Evolutionary conservation across 2,888 invertebrate genomes (phyloP).

Genomic region (Seira musarum): DNA sequence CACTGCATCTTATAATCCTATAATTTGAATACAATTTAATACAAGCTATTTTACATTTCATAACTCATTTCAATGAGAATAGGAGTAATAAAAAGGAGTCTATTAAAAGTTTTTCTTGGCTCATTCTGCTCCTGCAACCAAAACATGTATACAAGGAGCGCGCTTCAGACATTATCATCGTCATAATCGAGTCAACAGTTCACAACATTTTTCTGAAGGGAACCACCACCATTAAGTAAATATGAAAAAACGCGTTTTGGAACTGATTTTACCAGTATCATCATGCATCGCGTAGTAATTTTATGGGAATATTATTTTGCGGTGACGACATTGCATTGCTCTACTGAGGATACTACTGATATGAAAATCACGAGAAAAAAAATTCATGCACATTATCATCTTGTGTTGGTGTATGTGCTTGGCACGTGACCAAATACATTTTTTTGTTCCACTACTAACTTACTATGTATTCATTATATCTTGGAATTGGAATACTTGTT

Average conservation of each 20-base stretch:
- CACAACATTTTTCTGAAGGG: neutral
- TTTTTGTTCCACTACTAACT: no score
- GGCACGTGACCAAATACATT: constrained; percentile 13
- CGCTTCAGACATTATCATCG: neutral
- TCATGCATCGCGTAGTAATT: neutral
- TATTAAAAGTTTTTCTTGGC: constrained; percentile 12
- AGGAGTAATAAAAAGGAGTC: no score
- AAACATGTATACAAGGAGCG: neutral
- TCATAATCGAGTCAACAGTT: neutral
- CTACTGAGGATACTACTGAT: no score
- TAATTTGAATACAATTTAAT: constrained; percentile 23
- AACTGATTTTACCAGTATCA: neutral
- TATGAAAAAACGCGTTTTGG: neutral
- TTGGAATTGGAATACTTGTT: neutral
- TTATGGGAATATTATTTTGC: neutral
- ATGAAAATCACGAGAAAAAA: neutral
- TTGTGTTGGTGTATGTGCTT: constrained; percentile 2
- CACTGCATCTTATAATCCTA: neutral
- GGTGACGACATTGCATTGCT: no score
- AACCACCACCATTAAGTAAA: neutral
- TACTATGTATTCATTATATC: neutral
- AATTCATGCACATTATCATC: neutral
- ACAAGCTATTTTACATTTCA: constrained; percentile 32
- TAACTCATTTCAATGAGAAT: constrained; percentile 24
- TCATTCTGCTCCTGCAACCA: neutral